Evolutionary conservation across 2,888 invertebrate genomes (phyloP).

Genomic region (Clostera curtula): DNA sequence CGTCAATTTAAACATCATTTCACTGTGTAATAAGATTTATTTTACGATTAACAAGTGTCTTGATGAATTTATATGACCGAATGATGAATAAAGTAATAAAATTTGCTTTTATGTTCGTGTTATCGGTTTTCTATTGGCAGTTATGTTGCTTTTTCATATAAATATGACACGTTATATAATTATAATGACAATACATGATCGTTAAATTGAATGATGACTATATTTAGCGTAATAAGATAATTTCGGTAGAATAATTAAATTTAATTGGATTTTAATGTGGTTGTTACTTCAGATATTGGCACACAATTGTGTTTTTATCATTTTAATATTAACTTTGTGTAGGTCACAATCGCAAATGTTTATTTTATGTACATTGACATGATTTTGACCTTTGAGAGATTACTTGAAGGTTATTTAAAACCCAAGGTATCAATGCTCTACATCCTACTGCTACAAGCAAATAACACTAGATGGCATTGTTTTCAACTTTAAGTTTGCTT

Average conservation of each 20-base stretch:
- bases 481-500: neutral
- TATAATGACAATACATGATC: slow-evolving; percentile 39
- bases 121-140: slow-evolving; percentile 64
- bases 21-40: slow-evolving; percentile 74
- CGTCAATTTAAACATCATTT: slow-evolving; percentile 75
- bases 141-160: slow-evolving; percentile 52
- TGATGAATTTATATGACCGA: slow-evolving; percentile 71
- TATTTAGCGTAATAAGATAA: slow-evolving; percentile 28
- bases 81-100: slow-evolving; percentile 73
- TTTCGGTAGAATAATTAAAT: slow-evolving; percentile 22
- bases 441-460: slow-evolving; percentile 5
- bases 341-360: too few relatives aligned
- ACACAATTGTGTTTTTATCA: slow-evolving; percentile 4
- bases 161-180: slow-evolving; percentile 37
- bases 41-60: slow-evolving; percentile 74
- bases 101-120: slow-evolving; percentile 59
- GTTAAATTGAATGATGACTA: slow-evolving; percentile 43
- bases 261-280: slow-evolving; percentile 30
- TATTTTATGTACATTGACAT: too few relatives aligned
- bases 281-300: slow-evolving; percentile 4
- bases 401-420: slow-evolving; percentile 1
- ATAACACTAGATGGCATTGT: slow-evolving; percentile 20
- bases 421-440: slow-evolving; percentile 3
- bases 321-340: too few relatives aligned
- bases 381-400: slow-evolving; percentile 7